Evolutionary conservation across 2,888 invertebrate genomes (phyloP).

Genomic region (Odontocerum albicorne): DNA sequence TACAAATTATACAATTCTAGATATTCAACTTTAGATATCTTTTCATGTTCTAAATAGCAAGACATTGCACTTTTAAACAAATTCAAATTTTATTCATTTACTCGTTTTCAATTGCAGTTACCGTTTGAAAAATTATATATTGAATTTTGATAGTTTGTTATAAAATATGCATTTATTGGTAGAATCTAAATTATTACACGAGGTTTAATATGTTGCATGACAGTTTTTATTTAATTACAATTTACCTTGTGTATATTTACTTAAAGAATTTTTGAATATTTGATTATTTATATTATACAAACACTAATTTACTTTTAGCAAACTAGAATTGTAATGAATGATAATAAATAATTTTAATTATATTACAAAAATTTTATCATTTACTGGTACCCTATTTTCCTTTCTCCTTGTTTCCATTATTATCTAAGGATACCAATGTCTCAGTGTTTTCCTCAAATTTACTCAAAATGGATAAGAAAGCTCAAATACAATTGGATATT

Average conservation of each 20-base stretch:
- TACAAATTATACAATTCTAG: conserved; percentile 31
- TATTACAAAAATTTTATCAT: conserved; percentile 45
- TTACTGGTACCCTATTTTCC: conserved; percentile 2
- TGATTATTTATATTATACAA: conserved; percentile 44
- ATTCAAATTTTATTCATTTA: conserved; percentile 12
- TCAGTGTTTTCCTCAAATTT: no score
- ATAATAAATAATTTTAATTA: conserved; percentile 65
- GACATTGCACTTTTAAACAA: conserved; percentile 33
- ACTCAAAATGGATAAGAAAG: no score
- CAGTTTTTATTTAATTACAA: conserved; percentile 30
- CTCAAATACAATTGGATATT: no score
- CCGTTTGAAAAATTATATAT: conserved; percentile 32
- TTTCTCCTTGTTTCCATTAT: background rate
- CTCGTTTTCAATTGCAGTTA: conserved; percentile 30
- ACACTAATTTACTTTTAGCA: conserved; percentile 63
- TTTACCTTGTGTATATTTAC: conserved; percentile 36
- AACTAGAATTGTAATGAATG: conserved; percentile 63
- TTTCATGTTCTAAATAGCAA: conserved; percentile 34
- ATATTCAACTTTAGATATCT: conserved; percentile 32
- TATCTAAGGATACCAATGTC: no score
- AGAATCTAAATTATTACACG: conserved; percentile 22
- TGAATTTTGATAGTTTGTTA: conserved; percentile 39
- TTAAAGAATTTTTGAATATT: conserved; percentile 35
- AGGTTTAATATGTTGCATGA: conserved; percentile 34
- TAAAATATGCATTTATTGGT: conserved; percentile 31